phyloP scores from a whole-genome alignment of 2,113 vertebrate species.

The Pseudois nayaur region DNA sequence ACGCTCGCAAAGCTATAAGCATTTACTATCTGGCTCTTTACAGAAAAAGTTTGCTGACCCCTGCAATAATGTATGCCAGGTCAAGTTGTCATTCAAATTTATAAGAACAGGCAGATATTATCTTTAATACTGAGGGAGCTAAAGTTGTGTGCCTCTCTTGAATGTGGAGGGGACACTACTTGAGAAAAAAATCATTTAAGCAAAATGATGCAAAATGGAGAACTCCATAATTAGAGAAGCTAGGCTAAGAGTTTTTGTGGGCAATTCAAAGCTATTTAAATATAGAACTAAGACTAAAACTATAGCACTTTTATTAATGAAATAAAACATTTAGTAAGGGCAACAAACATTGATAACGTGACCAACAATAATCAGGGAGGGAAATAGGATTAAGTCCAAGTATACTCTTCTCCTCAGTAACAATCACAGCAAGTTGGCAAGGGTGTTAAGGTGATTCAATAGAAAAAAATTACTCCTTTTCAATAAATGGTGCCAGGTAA shows the following conservation, averaged over 20 bases:
- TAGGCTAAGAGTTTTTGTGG: background rate
- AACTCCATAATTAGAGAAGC: background rate
- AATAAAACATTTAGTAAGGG: background rate
- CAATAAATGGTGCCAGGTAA: background rate
- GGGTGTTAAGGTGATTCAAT: background rate
- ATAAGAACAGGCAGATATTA: background rate
- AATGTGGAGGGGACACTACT: background rate
- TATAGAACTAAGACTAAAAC: background rate
- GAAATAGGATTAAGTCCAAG: background rate
- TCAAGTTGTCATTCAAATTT: background rate
- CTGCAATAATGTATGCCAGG: background rate
- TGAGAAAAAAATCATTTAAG: background rate
- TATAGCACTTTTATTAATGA: background rate
- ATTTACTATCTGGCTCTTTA: background rate
- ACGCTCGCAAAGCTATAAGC: background rate
- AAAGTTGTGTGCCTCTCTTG: background rate
- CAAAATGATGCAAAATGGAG: background rate
- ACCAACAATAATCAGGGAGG: background rate
- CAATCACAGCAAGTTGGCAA: background rate
- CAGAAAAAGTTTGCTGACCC: background rate
- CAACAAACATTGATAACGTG: background rate
- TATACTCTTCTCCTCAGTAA: background rate
- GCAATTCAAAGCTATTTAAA: background rate
- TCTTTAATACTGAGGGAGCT: background rate
- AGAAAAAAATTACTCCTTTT: background rate